phyloP scores from a whole-genome alignment of 2,888 invertebrate genomes.

The Charanyca ferruginea region DNA sequence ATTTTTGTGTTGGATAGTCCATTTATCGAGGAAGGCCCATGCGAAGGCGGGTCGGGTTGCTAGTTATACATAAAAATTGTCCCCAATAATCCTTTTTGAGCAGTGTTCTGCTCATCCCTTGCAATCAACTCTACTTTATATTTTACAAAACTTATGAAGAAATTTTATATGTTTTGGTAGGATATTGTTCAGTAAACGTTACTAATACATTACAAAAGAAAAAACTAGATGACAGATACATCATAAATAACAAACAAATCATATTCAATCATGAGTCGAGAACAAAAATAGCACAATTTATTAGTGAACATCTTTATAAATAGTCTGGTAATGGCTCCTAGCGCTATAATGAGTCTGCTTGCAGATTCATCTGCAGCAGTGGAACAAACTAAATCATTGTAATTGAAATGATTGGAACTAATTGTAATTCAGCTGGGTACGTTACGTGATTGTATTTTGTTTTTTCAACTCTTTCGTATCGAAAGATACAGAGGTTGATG shows the following conservation, averaged over 20 bases:
- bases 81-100: too few species aligned
- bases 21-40: too few species aligned
- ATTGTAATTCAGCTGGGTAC: constrained; percentile 37
- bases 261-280: constrained; percentile 51
- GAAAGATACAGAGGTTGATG: constrained; percentile 37
- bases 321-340: constrained; percentile 55
- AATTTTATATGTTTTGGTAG: too few species aligned
- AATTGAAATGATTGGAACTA: constrained; percentile 55
- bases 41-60: too few species aligned
- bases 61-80: too few species aligned
- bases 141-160: too few species aligned
- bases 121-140: too few species aligned
- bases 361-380: constrained; percentile 37
- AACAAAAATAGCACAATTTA: constrained; percentile 62
- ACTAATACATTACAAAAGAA: background rate
- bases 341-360: constrained; percentile 45
- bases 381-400: constrained; percentile 48
- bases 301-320: constrained; percentile 57
- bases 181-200: background rate
- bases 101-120: too few species aligned
- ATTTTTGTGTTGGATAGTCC: too few species aligned
- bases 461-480: constrained; percentile 35
- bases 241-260: constrained; percentile 53
- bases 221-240: constrained; percentile 28
- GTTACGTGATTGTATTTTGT: constrained; percentile 35